Percentiles rank a stretch among this genome's conserved stretches.
These are phyloP conservation scores for Catharus ustulatus DNA, from an alignment of 2,797 vertebrate species.

Conservation along the genomic window DNA sequence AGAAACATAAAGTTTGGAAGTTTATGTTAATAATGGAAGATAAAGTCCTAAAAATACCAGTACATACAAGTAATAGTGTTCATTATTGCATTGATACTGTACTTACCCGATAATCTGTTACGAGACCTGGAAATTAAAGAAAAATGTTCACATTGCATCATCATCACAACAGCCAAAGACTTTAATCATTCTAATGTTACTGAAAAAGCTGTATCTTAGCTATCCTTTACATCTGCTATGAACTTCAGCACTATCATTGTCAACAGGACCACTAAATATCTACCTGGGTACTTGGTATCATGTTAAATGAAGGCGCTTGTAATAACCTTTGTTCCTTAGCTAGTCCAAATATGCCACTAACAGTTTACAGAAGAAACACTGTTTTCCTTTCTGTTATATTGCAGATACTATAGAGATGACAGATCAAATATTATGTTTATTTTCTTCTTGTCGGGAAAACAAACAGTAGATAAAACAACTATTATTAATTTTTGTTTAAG, in stretches of 20 bases:
- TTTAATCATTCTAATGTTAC: neutral
- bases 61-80: neutral
- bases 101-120: conserved; percentile 91
- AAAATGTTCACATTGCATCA: neutral
- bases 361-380: neutral
- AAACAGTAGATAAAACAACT: neutral
- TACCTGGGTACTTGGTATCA: neutral
- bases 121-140: conserved; percentile 76
- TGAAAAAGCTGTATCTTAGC: neutral
- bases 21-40: neutral
- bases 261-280: neutral
- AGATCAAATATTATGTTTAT: neutral
- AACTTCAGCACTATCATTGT: neutral
- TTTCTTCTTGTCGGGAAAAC: neutral
- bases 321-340: neutral
- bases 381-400: neutral
- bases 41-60: neutral
- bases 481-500: neutral
- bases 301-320: neutral
- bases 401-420: neutral
- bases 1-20: neutral
- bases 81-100: neutral
- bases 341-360: neutral
- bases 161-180: neutral
- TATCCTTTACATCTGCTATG: neutral